Evolutionary conservation across 92 coral and sea anemone species (phyloP).

Genomic region (Parazoanthus swiftii): DNA sequence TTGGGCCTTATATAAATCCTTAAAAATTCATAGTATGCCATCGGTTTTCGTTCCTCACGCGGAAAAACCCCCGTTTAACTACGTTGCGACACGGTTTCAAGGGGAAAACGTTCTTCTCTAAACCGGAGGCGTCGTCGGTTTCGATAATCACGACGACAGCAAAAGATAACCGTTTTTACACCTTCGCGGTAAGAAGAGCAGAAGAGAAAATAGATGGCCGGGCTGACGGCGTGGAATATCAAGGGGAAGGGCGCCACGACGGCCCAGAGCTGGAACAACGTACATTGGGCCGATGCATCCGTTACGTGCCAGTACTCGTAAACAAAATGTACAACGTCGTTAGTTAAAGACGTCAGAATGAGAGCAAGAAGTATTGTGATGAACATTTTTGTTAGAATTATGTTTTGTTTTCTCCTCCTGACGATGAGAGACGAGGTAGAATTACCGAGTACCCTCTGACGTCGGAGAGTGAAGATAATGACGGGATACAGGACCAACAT

Average conservation of each 20-base stretch:
- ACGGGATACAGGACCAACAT: conserved; percentile 23
- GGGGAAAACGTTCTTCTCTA: neutral
- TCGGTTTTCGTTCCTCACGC: too few relatives aligned
- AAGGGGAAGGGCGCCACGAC: conserved; percentile 29
- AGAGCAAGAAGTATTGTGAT: conserved; percentile 1
- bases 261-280: conserved; percentile 24
- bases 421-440: conserved; percentile 21
- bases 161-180: conserved; percentile 9
- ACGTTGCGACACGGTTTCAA: conserved; percentile 22
- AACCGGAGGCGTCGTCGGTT: neutral
- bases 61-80: neutral
- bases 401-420: conserved; percentile 39
- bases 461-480: conserved; percentile 20
- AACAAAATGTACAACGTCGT: conserved; percentile 30
- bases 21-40: neutral
- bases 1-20: too few relatives aligned
- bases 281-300: conserved; percentile 1
- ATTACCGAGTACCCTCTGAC: conserved; percentile 26
- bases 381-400: conserved; percentile 36
- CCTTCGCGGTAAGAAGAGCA: conserved; percentile 37
- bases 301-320: neutral
- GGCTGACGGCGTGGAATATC: conserved; percentile 35
- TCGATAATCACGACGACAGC: neutral
- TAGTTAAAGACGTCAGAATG: conserved; percentile 16
- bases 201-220: conserved; percentile 23